Conservation (phyloP, 2,113 vertebrate genomes). For the Pituophis catenifer region DNA sequence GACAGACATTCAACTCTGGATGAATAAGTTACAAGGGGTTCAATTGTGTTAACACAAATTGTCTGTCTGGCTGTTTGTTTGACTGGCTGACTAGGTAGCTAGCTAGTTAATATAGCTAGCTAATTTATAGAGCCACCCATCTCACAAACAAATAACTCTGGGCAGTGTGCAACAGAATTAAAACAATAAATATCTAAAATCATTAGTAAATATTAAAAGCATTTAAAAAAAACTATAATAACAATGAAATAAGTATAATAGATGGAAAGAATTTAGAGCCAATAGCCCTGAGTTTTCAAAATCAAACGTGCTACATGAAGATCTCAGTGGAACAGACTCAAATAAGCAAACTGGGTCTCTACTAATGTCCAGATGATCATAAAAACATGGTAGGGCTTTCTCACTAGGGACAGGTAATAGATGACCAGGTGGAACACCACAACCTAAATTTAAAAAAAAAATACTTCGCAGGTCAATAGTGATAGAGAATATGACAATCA, state of each 20-base stretch:
- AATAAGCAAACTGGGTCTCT: conserved; percentile 5
- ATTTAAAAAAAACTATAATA: background rate
- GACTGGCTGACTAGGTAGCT: background rate
- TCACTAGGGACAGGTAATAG: background rate
- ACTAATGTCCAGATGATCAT: conserved; percentile 13
- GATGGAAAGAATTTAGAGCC: background rate
- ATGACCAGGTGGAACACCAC: background rate
- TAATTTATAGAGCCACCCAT: background rate
- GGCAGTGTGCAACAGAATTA: background rate
- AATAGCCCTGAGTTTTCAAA: background rate
- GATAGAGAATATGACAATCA: background rate
- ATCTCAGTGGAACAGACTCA: background rate
- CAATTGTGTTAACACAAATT: background rate
- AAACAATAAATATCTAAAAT: background rate
- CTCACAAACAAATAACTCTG: background rate
- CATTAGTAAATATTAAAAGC: background rate
- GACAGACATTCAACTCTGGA: background rate
- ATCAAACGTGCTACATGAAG: background rate
- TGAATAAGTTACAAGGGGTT: background rate
- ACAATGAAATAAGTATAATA: background rate
- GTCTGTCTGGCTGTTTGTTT: background rate
- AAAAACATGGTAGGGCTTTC: conserved; percentile 3
- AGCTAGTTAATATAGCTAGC: background rate
- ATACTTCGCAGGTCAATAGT: background rate
- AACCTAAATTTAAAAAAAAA: background rate